Conservation (phyloP, 1,140 invertebrate genomes). For the Ericerus pela region DNA sequence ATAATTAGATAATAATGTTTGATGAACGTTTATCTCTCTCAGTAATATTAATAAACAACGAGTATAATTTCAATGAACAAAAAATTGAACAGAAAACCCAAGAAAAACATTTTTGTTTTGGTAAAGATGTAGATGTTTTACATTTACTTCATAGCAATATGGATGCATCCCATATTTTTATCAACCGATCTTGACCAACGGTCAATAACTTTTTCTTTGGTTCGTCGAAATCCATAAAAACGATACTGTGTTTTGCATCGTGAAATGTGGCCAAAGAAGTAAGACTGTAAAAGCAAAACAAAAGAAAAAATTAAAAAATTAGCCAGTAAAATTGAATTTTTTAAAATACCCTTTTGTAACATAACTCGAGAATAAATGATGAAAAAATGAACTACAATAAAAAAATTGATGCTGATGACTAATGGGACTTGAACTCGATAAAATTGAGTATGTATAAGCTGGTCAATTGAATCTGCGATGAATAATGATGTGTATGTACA, state of each 20-base stretch:
- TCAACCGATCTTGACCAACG: constrained; percentile 82
- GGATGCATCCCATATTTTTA: constrained; percentile 74
- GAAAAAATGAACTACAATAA: not conserved
- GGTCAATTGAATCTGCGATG: no score
- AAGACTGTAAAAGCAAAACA: constrained; percentile 44
- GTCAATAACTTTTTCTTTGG: constrained; percentile 69
- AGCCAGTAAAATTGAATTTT: constrained; percentile 7
- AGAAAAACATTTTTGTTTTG: no score
- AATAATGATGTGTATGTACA: no score
- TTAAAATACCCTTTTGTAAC: no score
- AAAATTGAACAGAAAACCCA: no score
- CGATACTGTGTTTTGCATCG: constrained; percentile 83
- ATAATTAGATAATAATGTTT: no score
- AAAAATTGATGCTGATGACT: no score
- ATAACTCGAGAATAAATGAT: not conserved
- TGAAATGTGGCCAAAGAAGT: constrained; percentile 70
- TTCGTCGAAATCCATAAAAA: constrained; percentile 79
- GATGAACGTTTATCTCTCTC: no score
- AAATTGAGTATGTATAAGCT: no score
- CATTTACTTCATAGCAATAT: constrained; percentile 35
- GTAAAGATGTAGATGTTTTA: not conserved
- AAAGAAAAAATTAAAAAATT: constrained; percentile 1
- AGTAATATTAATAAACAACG: no score
- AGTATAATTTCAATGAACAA: no score
- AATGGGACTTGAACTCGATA: no score